Evolutionary conservation across 2,113 vertebrate genomes (phyloP).

Genomic region (Atrichornis clamosus): DNA sequence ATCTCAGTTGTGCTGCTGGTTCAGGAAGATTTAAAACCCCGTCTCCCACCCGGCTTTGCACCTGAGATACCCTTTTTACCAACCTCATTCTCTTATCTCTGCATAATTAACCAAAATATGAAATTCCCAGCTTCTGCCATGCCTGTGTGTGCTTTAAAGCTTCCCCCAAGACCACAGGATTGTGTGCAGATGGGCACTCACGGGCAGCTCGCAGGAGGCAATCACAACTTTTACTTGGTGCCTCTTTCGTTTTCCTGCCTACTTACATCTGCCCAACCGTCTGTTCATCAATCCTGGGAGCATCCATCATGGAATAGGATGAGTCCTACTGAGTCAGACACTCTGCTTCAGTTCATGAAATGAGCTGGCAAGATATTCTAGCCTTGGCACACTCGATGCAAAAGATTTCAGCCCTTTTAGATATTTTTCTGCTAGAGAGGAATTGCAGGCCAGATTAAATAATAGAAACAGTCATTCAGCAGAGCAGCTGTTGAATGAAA

Average conservation of each 20-base stretch:
- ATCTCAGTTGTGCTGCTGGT: neutral
- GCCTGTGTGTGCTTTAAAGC: neutral
- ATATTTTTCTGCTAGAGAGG: neutral
- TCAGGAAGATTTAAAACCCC: neutral
- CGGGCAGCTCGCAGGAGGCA: slow-evolving; percentile 52
- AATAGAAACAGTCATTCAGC: neutral
- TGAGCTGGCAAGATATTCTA: neutral
- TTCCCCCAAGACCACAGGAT: neutral
- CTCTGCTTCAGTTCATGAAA: neutral
- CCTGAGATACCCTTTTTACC: neutral
- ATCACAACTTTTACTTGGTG: slow-evolving; percentile 43
- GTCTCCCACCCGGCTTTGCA: neutral
- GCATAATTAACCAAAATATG: neutral
- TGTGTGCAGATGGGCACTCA: slow-evolving; percentile 22
- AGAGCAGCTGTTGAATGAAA: neutral
- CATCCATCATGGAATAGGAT: slow-evolving; percentile 3
- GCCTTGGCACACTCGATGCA: neutral
- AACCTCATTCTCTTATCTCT: neutral
- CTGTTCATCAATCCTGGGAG: slow-evolving; percentile 35
- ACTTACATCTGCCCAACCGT: slow-evolving; percentile 44
- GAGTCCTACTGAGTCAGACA: slow-evolving; percentile 34
- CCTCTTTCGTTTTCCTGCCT: slow-evolving; percentile 40
- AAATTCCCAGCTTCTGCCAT: neutral
- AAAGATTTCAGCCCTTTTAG: neutral
- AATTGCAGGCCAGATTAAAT: neutral